Base-by-base conservation (phyloP, 1,140 invertebrate species). In the Sinonovacula constricta region DNA sequence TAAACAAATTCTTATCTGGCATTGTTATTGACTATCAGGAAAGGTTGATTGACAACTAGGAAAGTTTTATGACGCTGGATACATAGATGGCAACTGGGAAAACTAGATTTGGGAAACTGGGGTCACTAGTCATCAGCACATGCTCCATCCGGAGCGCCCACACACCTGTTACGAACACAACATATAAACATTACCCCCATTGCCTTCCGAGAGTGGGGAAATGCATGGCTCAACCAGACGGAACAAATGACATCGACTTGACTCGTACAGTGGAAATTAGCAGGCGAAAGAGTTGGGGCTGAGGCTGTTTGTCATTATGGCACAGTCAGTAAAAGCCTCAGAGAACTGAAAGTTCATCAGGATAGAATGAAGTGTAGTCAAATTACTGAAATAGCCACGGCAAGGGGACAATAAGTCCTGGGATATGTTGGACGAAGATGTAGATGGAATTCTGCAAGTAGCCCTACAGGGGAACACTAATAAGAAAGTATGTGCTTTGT, bases 361-460 rank as follows among this genome's bases (percentile, higher is more conserved):
- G 22, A 0, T 53, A 68, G 22, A 12, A 51, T 28, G 36, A 26
- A 26, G 30, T 69, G 67, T 56, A 26, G 10, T 0, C 67, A 49
- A n/a, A 31, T 69, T 54, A 5, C 18, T 18, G 63, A 39, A 39
- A 39, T 26, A 66, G 39, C 63, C n/a, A 66, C 39, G 3, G 63
- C 39, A 49, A 69, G 53, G 31, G 28, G n/a, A 56, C 14, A 54
- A 69, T 0, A 34, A 56, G 28, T 15, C 31, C 7, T 22, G 67
- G 31, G 5, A 54, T 10, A n/a, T 14, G 51, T 69, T 33, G 34
- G 67, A 69, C 3, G 67, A 69, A 56, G 53, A 56, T 0, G 49
- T 69, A 56, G 67, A 56, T 22, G 34, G 7, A 22, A 34, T 69
- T 18, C 0, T 69, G 3, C 22, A 54, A 31, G 26, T 53, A 10